phyloP scores from a whole-genome alignment of 2,113 vertebrate genomes.

The Pandion haliaetus region DNA sequence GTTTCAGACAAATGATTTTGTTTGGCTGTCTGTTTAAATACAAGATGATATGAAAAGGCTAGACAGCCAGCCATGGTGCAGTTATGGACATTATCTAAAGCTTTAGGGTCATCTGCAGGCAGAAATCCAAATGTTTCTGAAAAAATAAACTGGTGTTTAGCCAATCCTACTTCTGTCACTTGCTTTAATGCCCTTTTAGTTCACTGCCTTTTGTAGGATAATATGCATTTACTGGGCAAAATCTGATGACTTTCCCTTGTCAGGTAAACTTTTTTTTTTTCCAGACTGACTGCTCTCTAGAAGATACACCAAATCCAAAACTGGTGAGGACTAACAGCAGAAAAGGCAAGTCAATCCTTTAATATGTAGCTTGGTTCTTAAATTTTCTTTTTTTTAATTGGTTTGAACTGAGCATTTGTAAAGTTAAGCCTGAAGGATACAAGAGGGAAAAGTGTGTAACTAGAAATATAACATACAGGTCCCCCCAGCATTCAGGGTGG shows the following conservation, averaged over 20 bases:
- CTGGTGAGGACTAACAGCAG: slow-evolving; percentile 32
- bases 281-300: slow-evolving; percentile 29
- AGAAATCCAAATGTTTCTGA: background rate
- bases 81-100: background rate
- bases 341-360: slow-evolving; percentile 31
- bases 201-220: background rate
- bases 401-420: background rate
- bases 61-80: background rate
- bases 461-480: background rate
- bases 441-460: background rate
- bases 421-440: background rate
- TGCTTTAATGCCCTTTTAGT: background rate
- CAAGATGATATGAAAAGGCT: background rate
- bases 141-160: background rate
- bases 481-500: background rate
- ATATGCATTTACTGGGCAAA: background rate
- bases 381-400: background rate
- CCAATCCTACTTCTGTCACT: background rate
- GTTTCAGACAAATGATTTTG: background rate
- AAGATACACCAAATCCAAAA: background rate
- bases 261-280: background rate
- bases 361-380: background rate
- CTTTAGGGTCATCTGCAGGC: background rate
- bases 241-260: background rate
- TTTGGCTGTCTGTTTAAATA: background rate